Evolutionary conservation across 2,888 invertebrate species (phyloP).

Genomic region (Microdon myrmicae): DNA sequence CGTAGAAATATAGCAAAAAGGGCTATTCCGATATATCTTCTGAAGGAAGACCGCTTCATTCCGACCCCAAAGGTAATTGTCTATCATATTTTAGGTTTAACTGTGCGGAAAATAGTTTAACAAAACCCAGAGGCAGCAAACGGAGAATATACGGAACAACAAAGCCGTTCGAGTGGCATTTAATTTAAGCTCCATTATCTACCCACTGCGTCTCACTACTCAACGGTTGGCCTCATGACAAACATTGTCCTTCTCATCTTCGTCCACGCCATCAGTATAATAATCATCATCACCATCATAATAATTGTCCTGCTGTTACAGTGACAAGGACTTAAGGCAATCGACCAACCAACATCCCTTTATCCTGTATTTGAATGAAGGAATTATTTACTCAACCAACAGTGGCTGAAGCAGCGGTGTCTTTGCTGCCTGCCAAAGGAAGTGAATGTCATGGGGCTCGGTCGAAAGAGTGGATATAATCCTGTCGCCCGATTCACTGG

Average conservation of each 20-base stretch:
- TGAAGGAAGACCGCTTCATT: too few species aligned
- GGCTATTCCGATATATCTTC: too few species aligned
- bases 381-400: constrained; percentile 40
- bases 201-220: background rate
- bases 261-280: background rate
- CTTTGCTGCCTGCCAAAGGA: constrained; percentile 16
- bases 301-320: constrained; percentile 8
- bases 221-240: constrained; percentile 4
- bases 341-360: constrained; percentile 18
- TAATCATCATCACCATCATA: constrained; percentile 11
- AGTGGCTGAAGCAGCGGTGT: constrained; percentile 18
- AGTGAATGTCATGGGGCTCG: constrained; percentile 36
- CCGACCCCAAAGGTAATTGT: constrained; percentile 44
- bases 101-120: constrained; percentile 47
- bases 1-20: too few species aligned
- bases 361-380: constrained; percentile 31
- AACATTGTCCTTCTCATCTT: constrained; percentile 7
- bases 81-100: constrained; percentile 45
- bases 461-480: constrained; percentile 35
- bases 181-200: constrained; percentile 30
- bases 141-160: constrained; percentile 38
- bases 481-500: constrained; percentile 18
- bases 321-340: constrained; percentile 21
- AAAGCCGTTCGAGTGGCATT: constrained; percentile 40
- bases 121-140: constrained; percentile 28